A percentile compares a stretch with the other conserved stretches of the same genome.
Evolutionary conservation across 2,113 vertebrate genomes (phyloP).

Genomic region (Myrmophylax atrothorax): DNA sequence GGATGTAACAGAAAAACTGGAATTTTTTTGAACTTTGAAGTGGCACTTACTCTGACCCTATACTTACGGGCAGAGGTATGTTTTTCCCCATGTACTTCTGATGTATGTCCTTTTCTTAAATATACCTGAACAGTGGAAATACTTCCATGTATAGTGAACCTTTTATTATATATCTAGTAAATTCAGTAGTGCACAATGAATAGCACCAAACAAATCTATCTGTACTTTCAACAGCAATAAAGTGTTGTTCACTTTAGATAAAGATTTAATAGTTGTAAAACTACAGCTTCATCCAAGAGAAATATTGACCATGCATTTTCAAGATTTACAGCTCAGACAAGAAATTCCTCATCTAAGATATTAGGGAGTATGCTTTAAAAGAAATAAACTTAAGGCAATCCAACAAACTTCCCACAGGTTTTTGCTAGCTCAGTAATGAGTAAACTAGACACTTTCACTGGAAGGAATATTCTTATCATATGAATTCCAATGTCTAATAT

Average conservation of each 20-base stretch:
- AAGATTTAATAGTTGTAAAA: conserved; percentile 12
- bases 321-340: conserved; percentile 19
- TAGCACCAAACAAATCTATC: not conserved
- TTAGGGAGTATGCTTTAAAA: not conserved
- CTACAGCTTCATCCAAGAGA: not conserved
- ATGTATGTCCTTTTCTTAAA: not conserved
- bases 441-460: not conserved
- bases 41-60: not conserved
- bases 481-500: not conserved
- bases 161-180: not conserved
- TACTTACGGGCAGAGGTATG: not conserved
- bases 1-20: not conserved
- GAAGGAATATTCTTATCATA: not conserved
- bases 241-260: not conserved
- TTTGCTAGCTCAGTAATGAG: not conserved
- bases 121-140: not conserved
- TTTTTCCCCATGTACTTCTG: not conserved
- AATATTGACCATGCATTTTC: not conserved
- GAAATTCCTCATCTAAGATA: not conserved
- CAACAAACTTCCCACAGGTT: not conserved
- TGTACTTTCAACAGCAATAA: not conserved
- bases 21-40: not conserved
- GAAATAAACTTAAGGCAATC: not conserved
- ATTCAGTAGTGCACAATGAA: not conserved
- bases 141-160: not conserved